Base-by-base conservation (phyloP, 2,888 invertebrate species). In the Chaitophorus viminalis region DNA sequence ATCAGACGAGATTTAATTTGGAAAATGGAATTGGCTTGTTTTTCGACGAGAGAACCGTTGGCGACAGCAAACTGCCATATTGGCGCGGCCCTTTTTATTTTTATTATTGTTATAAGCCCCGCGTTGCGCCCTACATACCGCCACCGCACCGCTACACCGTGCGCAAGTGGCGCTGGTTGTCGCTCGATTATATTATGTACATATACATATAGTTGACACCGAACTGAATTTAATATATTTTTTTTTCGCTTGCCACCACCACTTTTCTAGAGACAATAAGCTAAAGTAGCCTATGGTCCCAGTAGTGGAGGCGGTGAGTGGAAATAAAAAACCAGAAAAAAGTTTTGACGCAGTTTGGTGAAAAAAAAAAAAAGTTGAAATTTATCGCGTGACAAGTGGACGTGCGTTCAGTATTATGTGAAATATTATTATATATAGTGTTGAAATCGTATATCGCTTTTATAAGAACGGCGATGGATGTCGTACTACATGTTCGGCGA, bases 1-100 rank as follows among this genome's bases (percentile, higher is more conserved):
- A 89, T 89, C 82, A 36, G 84, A 25, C 75, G 83, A 89, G 89
- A 89, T 89, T 89, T 89, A 89, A 89, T 89, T 89, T 89, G 83
- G 88, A 75, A 89, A 89, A 89, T 89, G 89, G 89, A 89, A 89
- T 89, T 89, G 88, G 89, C 88, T 89, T 89, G 89, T 89, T 87
- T 79, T 87, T 52, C 72, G 79, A 72, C 87, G 87, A 77, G 84
- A 77, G 76, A 77, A 81, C 74, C 39, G 74, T 74, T 74, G 87
- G 79, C 81, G 87, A 81, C 87, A 74, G 74, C 87, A 81, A 72
- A 87, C 79, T 87, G 87, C 87, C 87, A 87, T 87, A 87, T 87
- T 87, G 86, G 86, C 78, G 77, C 60, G 87, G 87, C 87, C 87
- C 87, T 87, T 87, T 87, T 87, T 87, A 87, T 87, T 87, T 81